Percentiles rank a stretch among this genome's conserved stretches.
Evolutionary conservation across 2,888 invertebrate genomes (phyloP).

Genomic region (Agrotis exclamationis): DNA sequence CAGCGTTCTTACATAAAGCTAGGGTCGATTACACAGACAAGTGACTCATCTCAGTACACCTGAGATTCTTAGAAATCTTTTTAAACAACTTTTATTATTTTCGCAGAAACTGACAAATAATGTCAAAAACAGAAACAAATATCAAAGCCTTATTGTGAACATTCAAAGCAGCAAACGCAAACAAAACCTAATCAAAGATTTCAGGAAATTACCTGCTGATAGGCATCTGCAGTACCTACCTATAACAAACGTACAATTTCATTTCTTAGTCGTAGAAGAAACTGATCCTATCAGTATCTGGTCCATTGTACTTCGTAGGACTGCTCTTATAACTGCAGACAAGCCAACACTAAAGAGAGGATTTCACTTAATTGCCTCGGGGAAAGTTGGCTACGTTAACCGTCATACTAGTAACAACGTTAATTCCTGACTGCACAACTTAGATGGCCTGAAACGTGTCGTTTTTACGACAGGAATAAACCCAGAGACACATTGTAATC

Average conservation of each 20-base stretch:
- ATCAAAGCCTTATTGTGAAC: background rate
- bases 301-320: slow-evolving; percentile 1
- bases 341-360: slow-evolving; percentile 5
- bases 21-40: background rate
- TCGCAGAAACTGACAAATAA: background rate
- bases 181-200: background rate
- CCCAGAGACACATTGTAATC: slow-evolving; percentile 1
- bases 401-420: slow-evolving; percentile 12
- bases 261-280: background rate
- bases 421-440: background rate
- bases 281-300: background rate
- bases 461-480: slow-evolving; percentile 35
- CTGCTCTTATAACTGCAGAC: slow-evolving; percentile 5
- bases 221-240: background rate
- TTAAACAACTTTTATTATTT: background rate
- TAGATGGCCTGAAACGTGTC: slow-evolving; percentile 17
- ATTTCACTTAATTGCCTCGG: slow-evolving; percentile 17
- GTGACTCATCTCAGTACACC: background rate
- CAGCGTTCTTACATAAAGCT: background rate
- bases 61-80: background rate
- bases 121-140: background rate
- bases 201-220: slow-evolving; percentile 1
- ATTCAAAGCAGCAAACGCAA: background rate
- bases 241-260: slow-evolving; percentile 3
- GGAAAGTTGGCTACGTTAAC: slow-evolving; percentile 23